Conservation (phyloP, 1,140 invertebrate genomes). For the Nymphalis io region DNA sequence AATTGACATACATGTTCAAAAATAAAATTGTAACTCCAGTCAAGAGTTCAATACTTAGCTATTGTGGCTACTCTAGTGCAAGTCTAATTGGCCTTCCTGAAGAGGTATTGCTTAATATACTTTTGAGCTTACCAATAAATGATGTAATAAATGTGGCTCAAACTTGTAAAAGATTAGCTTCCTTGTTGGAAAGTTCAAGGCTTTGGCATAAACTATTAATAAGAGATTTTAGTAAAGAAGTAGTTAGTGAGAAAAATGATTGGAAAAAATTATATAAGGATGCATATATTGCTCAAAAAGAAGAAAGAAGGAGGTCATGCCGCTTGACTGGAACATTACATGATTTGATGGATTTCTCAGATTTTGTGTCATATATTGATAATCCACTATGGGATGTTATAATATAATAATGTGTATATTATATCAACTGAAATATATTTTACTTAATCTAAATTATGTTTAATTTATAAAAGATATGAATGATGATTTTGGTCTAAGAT, state of each 20-base stretch:
- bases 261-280: constrained; percentile 59
- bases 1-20: constrained; percentile 59
- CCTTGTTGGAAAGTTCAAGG: constrained; percentile 46
- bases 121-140: constrained; percentile 47
- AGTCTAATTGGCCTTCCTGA: constrained; percentile 72
- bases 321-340: constrained; percentile 36
- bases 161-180: constrained; percentile 55
- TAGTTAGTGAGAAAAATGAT: constrained; percentile 32
- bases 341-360: constrained; percentile 32
- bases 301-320: constrained; percentile 35
- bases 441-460: neutral
- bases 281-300: constrained; percentile 41
- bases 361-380: constrained; percentile 33
- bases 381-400: constrained; percentile 35
- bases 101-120: constrained; percentile 61
- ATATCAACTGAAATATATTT: neutral
- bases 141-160: constrained; percentile 56
- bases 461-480: too few relatives aligned
- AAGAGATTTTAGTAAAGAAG: constrained; percentile 54
- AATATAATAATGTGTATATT: constrained; percentile 11
- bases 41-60: constrained; percentile 63
- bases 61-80: constrained; percentile 64
- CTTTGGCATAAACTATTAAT: constrained; percentile 63
- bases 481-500: too few relatives aligned
- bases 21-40: constrained; percentile 60